phyloP scores from a whole-genome alignment of 1,140 invertebrate genomes.

The Procambarus clarkii region DNA sequence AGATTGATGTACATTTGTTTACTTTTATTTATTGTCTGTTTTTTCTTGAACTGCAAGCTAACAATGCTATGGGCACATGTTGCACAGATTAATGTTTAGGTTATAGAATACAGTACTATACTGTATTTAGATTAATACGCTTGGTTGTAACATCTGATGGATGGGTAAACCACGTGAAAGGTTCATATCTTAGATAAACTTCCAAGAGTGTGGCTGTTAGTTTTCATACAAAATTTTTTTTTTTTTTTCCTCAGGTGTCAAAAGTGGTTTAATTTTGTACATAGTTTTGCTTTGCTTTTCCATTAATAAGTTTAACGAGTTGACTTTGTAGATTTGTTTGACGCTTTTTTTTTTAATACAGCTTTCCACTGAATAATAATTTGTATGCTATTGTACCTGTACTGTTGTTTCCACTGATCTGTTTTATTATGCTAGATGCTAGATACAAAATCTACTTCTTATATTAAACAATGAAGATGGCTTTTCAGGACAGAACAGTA shows the following conservation, averaged over 20 bases:
- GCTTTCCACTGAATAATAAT: not conserved
- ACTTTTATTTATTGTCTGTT: not conserved
- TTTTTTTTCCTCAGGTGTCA: not conserved
- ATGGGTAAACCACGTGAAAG: not conserved
- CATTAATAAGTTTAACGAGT: not conserved
- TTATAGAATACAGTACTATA: not conserved
- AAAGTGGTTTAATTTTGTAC: slow-evolving; percentile 7
- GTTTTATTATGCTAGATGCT: too few relatives aligned
- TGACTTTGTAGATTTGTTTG: not conserved
- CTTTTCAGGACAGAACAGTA: not conserved
- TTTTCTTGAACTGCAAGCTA: not conserved
- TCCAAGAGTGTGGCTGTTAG: not conserved
- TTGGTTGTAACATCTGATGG: not conserved
- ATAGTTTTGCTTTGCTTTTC: slow-evolving; percentile 15
- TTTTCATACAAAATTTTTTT: not conserved
- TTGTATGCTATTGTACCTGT: not conserved
- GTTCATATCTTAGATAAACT: not conserved
- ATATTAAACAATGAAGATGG: not conserved
- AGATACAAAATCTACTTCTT: too few relatives aligned
- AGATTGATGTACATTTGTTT: not conserved
- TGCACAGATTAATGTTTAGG: not conserved
- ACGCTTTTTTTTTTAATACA: too few relatives aligned
- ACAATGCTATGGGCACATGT: not conserved
- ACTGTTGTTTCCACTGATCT: too few relatives aligned
- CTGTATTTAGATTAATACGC: not conserved